Conservation (phyloP, 1,140 invertebrate genomes). For the Metopolophium dirhodum region DNA sequence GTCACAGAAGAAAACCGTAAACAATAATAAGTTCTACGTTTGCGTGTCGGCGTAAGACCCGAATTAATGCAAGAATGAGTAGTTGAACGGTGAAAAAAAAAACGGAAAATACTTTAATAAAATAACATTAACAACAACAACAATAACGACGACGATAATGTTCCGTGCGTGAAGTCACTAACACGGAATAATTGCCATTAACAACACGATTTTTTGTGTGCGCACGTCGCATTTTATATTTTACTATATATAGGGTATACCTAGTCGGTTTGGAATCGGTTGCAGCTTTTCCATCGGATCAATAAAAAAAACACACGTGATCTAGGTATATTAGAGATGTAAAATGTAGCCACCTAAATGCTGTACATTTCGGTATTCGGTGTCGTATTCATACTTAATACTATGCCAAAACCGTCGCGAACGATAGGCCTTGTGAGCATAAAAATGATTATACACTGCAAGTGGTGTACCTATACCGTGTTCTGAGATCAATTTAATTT, state of each 20-base stretch:
- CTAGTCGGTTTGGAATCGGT: neutral
- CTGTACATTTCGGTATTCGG: no score
- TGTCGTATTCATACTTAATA: no score
- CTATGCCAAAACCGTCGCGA: no score
- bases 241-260: neutral
- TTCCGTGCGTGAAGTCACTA: neutral
- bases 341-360: no score
- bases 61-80: neutral
- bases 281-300: neutral
- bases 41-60: neutral
- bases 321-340: no score
- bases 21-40: neutral
- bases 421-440: no score
- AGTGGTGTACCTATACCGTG: no score
- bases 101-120: neutral
- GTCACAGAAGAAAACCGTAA: neutral
- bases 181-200: neutral
- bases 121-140: constrained; percentile 4
- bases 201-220: neutral
- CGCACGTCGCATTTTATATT: neutral
- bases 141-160: neutral
- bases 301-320: neutral
- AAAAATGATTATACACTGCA: no score
- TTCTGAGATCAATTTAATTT: no score
- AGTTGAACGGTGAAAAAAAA: neutral